phyloP scores from a whole-genome alignment of 2,113 vertebrate genomes.

The Alosa alosa region DNA sequence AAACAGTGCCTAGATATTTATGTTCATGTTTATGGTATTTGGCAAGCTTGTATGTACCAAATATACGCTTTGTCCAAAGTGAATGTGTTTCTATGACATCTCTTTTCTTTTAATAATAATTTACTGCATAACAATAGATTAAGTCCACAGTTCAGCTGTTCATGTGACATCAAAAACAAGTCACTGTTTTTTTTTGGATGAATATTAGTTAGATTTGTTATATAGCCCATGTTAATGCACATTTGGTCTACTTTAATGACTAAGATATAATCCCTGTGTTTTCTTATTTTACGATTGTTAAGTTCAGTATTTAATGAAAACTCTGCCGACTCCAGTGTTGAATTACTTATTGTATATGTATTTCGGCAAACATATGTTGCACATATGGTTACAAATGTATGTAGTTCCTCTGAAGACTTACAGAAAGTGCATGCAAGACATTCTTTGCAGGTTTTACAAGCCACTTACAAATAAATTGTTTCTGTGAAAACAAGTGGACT shows the following conservation, averaged over 20 bases:
- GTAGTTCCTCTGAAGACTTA: not conserved
- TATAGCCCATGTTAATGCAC: not conserved
- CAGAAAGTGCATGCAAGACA: not conserved
- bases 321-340: not conserved
- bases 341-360: not conserved
- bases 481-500: not conserved
- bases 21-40: too few relatives aligned
- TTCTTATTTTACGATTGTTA: not conserved
- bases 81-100: too few relatives aligned
- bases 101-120: too few relatives aligned
- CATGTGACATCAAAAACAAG: not conserved
- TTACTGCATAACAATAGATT: too few relatives aligned
- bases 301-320: not conserved
- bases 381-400: not conserved
- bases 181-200: not conserved
- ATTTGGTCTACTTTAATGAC: not conserved
- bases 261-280: not conserved
- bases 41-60: too few relatives aligned
- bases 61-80: too few relatives aligned
- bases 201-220: not conserved
- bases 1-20: not conserved
- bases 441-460: conserved; percentile 7
- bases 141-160: not conserved
- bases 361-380: conserved; percentile 15
- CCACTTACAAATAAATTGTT: not conserved